A percentile compares a stretch with the other conserved stretches of the same genome.
These are phyloP conservation scores for Hystrix cristata DNA, from an alignment of 2,113 vertebrate species.

Conservation along the genomic window DNA sequence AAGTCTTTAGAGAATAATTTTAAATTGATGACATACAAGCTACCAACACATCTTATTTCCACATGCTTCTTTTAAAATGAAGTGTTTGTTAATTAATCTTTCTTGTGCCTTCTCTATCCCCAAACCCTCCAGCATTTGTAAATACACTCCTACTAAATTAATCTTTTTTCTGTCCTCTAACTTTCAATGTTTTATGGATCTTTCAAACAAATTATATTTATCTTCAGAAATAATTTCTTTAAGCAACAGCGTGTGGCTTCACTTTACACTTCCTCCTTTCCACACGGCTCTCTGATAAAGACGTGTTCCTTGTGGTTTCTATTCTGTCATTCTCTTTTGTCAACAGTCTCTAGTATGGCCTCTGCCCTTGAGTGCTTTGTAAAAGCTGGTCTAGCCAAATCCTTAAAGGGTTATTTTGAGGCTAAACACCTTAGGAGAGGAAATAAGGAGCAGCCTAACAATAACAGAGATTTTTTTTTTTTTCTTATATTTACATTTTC, in stretches of 20 bases:
- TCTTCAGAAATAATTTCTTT: conserved; percentile 7
- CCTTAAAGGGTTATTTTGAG: background rate
- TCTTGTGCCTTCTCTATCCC: background rate
- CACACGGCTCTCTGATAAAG: background rate
- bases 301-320: background rate
- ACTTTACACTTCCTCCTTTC: background rate
- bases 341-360: background rate
- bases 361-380: background rate
- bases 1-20: background rate
- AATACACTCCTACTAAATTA: background rate
- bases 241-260: background rate
- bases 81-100: background rate
- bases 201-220: background rate
- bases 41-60: background rate
- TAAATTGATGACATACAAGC: background rate
- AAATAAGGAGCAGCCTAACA: background rate
- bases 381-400: background rate
- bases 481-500: background rate
- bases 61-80: background rate
- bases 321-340: background rate
- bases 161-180: background rate
- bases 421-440: background rate
- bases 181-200: background rate
- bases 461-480: background rate
- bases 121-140: background rate